Evolutionary conservation across 2,797 vertebrate genomes (phyloP).

Genomic region (Hozukius guyotensis): DNA sequence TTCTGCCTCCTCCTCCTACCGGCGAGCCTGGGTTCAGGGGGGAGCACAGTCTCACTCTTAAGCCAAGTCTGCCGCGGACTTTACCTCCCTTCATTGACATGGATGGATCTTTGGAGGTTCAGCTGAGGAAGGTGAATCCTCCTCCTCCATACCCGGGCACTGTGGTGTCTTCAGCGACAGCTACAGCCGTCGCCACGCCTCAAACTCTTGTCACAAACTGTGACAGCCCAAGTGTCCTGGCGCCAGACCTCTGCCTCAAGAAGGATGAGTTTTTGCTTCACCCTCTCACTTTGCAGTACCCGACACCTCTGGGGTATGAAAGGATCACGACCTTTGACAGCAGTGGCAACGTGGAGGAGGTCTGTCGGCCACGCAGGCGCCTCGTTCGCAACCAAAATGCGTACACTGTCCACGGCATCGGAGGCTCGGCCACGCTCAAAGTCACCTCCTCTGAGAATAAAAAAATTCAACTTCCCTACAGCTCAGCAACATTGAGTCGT

Average conservation of each 20-base stretch:
- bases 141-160: slow-evolving; percentile 80
- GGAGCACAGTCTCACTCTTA: slow-evolving; percentile 87
- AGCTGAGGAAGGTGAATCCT: slow-evolving; percentile 92
- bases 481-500: slow-evolving; percentile 96
- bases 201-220: slow-evolving; percentile 79
- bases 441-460: slow-evolving; percentile 92
- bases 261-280: slow-evolving; percentile 93
- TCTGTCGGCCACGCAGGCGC: slow-evolving; percentile 93
- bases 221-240: slow-evolving; percentile 82
- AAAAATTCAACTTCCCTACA: slow-evolving; percentile 93
- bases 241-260: slow-evolving; percentile 89
- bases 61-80: slow-evolving; percentile 81
- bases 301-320: slow-evolving; percentile 94
- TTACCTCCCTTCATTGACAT: slow-evolving; percentile 84
- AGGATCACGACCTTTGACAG: slow-evolving; percentile 99
- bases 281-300: slow-evolving; percentile 87
- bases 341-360: slow-evolving; percentile 98
- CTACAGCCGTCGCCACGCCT: slow-evolving; percentile 48
- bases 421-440: slow-evolving; percentile 93
- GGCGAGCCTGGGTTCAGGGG: slow-evolving; percentile 77
- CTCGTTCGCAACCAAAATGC: slow-evolving; percentile 92
- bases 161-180: slow-evolving; percentile 64
- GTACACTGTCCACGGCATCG: slow-evolving; percentile 89
- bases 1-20: slow-evolving; percentile 72
- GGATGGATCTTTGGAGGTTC: slow-evolving; percentile 87